phyloP scores from a whole-genome alignment of 2,888 invertebrate genomes.

The Lymantria monacha region DNA sequence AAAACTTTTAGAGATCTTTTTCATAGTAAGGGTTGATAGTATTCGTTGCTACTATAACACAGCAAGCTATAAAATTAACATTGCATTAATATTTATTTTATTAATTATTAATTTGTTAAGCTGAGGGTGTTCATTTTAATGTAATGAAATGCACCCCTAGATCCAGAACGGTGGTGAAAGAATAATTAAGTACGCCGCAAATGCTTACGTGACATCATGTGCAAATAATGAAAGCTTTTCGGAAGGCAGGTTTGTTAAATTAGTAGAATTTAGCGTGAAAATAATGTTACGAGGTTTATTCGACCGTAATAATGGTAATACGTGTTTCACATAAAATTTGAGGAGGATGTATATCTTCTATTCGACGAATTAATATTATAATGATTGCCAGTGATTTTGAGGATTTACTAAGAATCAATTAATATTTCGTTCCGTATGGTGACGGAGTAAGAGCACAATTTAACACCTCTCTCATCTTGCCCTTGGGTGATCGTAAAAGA shows the following conservation, averaged over 20 bases:
- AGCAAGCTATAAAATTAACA: too few species aligned
- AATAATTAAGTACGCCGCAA: conserved; percentile 30
- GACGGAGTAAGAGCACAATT: too few species aligned
- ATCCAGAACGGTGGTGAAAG: conserved; percentile 14
- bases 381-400: too few species aligned
- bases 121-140: conserved; percentile 3
- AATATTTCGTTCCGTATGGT: too few species aligned
- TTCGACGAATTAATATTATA: too few species aligned
- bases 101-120: not conserved
- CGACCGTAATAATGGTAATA: not conserved
- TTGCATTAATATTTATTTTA: too few species aligned
- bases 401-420: too few species aligned
- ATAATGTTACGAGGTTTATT: not conserved
- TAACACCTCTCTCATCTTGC: too few species aligned
- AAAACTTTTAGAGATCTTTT: too few species aligned
- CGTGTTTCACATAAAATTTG: not conserved
- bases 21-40: too few species aligned
- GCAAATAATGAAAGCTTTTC: conserved; percentile 20
- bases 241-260: not conserved
- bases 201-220: conserved; percentile 32
- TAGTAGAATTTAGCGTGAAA: conserved; percentile 2
- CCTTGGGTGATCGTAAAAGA: too few species aligned
- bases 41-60: too few species aligned
- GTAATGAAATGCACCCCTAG: conserved; percentile 8
- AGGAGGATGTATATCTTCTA: not conserved